These are phyloP conservation scores for Dipodomys stephensi DNA, from an alignment of 2,113 vertebrate genomes.

Conservation along the genomic window DNA sequence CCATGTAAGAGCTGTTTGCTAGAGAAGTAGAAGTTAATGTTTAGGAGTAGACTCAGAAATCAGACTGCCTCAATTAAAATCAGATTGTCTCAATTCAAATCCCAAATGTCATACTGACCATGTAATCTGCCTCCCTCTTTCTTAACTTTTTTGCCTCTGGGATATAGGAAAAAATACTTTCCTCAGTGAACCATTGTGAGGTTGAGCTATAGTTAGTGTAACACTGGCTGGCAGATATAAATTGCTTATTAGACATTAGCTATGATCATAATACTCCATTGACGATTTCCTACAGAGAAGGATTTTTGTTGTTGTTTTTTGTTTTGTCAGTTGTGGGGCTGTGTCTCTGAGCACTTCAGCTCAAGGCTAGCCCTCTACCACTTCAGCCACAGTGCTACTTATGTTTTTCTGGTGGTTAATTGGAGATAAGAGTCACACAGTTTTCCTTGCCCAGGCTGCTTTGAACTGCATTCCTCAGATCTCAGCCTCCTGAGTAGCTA, in stretches of 20 bases:
- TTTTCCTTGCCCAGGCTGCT: too few relatives aligned
- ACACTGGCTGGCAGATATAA: not conserved
- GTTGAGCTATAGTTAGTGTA: not conserved
- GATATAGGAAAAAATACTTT: not conserved
- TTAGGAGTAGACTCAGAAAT: not conserved
- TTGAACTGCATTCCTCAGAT: too few relatives aligned
- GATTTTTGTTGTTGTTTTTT: too few relatives aligned
- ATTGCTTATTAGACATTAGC: not conserved
- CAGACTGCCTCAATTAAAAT: too few relatives aligned
- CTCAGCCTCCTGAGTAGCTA: too few relatives aligned
- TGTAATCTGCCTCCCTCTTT: not conserved
- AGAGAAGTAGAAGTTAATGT: not conserved
- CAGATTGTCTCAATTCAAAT: not conserved
- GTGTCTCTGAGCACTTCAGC: too few relatives aligned
- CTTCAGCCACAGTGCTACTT: too few relatives aligned
- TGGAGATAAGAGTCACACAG: too few relatives aligned
- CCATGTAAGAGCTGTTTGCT: not conserved
- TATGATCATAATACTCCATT: not conserved
- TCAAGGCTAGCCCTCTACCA: too few relatives aligned
- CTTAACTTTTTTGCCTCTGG: not conserved
- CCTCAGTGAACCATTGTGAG: not conserved
- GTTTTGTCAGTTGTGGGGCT: too few relatives aligned
- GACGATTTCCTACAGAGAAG: too few relatives aligned
- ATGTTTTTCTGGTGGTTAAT: too few relatives aligned
- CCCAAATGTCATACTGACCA: fast-evolving